phyloP scores from a whole-genome alignment of 2,888 invertebrate species.

The Megalurothrips usitatus region DNA sequence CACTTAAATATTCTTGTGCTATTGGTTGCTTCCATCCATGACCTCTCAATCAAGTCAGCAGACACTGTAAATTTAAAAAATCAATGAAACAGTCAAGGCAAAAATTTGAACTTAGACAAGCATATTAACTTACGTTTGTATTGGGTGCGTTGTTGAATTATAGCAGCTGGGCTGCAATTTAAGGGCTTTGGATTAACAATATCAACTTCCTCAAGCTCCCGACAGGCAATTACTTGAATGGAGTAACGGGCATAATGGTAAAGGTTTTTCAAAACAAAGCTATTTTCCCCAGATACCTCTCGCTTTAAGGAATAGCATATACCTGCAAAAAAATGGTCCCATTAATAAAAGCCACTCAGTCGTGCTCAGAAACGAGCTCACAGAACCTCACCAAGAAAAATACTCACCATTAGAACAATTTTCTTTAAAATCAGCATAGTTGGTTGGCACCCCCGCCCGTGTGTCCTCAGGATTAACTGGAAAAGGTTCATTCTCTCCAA shows the following conservation, averaged over 20 bases:
- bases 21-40: constrained; percentile 8
- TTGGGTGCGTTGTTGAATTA: constrained; percentile 51
- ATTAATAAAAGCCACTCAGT: background rate
- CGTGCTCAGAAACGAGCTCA: background rate
- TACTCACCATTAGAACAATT: background rate
- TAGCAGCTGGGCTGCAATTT: constrained; percentile 54
- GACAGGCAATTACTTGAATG: constrained; percentile 71
- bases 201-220: constrained; percentile 49
- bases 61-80: constrained; percentile 41
- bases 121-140: constrained; percentile 44
- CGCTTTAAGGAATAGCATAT: constrained; percentile 31
- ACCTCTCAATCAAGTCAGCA: constrained; percentile 35
- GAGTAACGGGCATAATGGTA: constrained; percentile 75
- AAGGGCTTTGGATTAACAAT: constrained; percentile 39
- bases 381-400: background rate
- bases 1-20: constrained; percentile 55
- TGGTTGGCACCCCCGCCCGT: background rate
- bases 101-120: constrained; percentile 31
- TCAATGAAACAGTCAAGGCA: constrained; percentile 28
- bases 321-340: background rate
- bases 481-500: background rate
- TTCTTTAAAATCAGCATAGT: background rate
- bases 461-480: background rate
- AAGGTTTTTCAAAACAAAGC: constrained; percentile 57
- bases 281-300: constrained; percentile 43